Evolutionary conservation across 2,888 invertebrate species (phyloP).

Genomic region (Lepidochrysops patricia): DNA sequence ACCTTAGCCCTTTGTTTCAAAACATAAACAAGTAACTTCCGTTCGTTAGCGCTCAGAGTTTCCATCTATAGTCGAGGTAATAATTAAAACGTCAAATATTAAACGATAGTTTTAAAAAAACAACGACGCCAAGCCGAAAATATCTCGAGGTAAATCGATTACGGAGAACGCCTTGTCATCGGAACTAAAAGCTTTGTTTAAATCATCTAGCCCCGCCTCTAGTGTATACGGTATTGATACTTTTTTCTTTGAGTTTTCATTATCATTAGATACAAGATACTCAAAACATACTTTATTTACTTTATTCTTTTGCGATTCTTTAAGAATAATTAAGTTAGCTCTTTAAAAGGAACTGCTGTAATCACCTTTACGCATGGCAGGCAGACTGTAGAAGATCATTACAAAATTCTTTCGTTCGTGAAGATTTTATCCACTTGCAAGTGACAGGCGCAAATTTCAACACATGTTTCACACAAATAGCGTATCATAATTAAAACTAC

Average conservation of each 20-base stretch:
- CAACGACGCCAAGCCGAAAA: slow-evolving; percentile 29
- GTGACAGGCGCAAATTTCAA: slow-evolving; percentile 1
- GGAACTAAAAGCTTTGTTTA: slow-evolving; percentile 62
- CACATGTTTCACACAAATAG: neutral
- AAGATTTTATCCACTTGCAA: neutral
- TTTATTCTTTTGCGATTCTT: neutral
- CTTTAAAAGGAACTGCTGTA: neutral
- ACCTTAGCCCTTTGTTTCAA: slow-evolving; percentile 4
- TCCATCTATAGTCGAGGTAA: slow-evolving; percentile 6
- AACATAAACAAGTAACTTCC: slow-evolving; percentile 8
- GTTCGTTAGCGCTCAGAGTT: neutral
- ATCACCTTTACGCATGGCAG: neutral
- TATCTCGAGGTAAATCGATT: slow-evolving; percentile 27
- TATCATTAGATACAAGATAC: neutral
- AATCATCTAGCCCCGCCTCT: slow-evolving; percentile 51
- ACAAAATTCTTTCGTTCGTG: neutral
- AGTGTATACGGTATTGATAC: slow-evolving; percentile 8
- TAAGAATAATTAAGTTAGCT: neutral
- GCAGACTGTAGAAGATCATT: slow-evolving; percentile 9
- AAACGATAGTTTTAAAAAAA: slow-evolving; percentile 51
- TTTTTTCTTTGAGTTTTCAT: neutral
- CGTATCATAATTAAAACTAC: too few species aligned
- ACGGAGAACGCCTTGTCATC: slow-evolving; percentile 44
- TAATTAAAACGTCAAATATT: slow-evolving; percentile 23
- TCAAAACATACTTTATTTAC: too few species aligned